Conservation (phyloP, 2,797 vertebrate species). For the Momotus momota region DNA sequence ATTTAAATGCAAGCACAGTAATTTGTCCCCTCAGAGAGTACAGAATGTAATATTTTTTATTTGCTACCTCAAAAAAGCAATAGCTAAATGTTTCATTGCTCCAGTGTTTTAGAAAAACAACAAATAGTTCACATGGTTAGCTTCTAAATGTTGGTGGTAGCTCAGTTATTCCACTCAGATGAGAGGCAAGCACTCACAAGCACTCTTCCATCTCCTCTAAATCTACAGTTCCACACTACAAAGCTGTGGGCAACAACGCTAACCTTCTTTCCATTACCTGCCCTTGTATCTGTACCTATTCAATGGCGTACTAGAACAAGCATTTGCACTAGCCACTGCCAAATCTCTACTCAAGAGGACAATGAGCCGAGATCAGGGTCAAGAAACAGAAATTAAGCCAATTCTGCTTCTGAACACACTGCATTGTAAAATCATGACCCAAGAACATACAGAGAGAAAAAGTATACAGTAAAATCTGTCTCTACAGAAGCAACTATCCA, state of each 20-base stretch:
- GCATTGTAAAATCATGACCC: background rate
- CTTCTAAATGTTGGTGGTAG: background rate
- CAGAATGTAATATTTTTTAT: background rate
- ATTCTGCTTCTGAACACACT: background rate
- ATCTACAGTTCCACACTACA: background rate
- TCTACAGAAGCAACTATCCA: background rate
- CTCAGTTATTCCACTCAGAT: background rate
- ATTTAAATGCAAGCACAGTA: background rate
- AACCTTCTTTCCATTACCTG: background rate
- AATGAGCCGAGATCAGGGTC: background rate
- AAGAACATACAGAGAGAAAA: background rate
- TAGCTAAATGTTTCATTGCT: background rate
- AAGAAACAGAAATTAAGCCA: background rate
- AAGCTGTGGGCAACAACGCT: background rate
- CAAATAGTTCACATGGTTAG: background rate
- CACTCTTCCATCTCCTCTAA: background rate
- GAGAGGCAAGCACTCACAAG: background rate
- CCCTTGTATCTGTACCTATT: background rate
- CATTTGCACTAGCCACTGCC: background rate
- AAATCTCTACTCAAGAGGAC: background rate
- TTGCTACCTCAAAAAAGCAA: background rate
- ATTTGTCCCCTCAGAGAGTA: background rate
- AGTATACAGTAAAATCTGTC: background rate
- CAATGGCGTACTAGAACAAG: background rate
- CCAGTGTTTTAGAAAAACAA: background rate